Evolutionary conservation across 1,140 invertebrate genomes (phyloP), one percentile per base, ranked within the genome.

Genomic region (Lordiphosa stackelbergi): DNA sequence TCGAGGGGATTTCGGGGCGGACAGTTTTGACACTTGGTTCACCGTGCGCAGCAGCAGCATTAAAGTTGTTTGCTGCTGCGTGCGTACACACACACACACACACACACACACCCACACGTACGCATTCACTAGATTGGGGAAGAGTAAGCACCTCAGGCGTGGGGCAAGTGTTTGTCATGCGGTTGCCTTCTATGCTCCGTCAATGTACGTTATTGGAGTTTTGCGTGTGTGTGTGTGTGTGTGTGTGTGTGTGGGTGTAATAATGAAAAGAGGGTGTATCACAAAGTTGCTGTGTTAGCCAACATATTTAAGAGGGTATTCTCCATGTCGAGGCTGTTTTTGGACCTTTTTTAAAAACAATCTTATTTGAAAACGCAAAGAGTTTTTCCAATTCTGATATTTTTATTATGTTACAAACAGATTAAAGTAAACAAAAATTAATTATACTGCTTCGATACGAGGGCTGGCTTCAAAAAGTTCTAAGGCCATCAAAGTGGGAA

Each of bases 51-150:
- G 72, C 57, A 79, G 53, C 61, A 73, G 51, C 72, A 71, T 73
- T 78, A 69, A 79, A 78, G 73, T 78, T 78, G 60, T 73, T 78
- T 78, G 74, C 74, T 78, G 59, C 68, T 73, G 74, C 75, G 74
- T 78, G 74, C 74, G 74, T 79, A 79, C 43, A 60, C 69, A 78
- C 68, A 45, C 42, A 60, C 37, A 43, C 41, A 66, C 11, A 60
- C 16, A 51, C 16, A 47, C 42, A 58, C 12, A 36, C 22, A 40
- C 9, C 11, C 43, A 37, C 5, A 22, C 13, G 53, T 46, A 13
- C 37, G 22, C 19, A 43, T 22, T 4, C 10, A 43, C n/a, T 31
- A 6, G 28, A 31, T 31, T 31, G 28, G 1, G 28, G 28, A 31
- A 31, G 28, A 19, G 31, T 24, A 35, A 38, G 8, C 5, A 42